Evolutionary conservation across 2,113 vertebrate genomes (phyloP), one percentile per base, ranked within the genome.

Genomic region (Merops nubicus): DNA sequence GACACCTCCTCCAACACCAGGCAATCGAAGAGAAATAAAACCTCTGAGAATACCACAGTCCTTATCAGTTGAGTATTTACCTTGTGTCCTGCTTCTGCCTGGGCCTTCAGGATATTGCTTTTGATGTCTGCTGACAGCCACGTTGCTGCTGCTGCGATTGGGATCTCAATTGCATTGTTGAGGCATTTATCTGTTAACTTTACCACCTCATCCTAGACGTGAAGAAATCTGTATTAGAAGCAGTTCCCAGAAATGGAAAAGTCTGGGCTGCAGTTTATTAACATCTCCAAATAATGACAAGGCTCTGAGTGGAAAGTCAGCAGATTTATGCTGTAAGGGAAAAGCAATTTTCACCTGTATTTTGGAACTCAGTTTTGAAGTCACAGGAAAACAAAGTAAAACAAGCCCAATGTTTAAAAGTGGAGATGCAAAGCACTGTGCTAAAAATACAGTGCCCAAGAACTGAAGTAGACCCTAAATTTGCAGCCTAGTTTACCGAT

Each of bases 101-200:
- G 99, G 53, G 99, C 99, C 94, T 99, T 99, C 68, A 99, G 97
- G 97, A 99, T 99, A 97, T 99, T 99, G 95, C 99, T 99, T 96
- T 99, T 99, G 88, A 99, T 98, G 91, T 99, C 98, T 70, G 98
- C 98, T 63, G 99, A 98, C 81, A 97, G 91, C 93, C 97, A 98
- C 14, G 97, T 56, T 1, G 98, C 96, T 89, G 98, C 96, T 89
- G 97, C 94, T 67, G 94, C 1, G 0, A 92, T 56, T 9, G 99
- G 98, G 94, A 98, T 99, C 60, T 98, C 98, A 25, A 98, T 97
- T 21, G 98, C 91, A 59, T 98, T 99, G 98, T 98, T 99, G 92
- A 99, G 98, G 95, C 97, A 98, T 96, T 99, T 99, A 95, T 99
- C 99, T 40, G 98, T 98, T 93, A 99, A 92, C 94, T 99, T 99